Evolutionary conservation across 2,113 vertebrate species (phyloP), one percentile per base, ranked within the genome.

Genomic region (Pelecanoides urinatrix): DNA sequence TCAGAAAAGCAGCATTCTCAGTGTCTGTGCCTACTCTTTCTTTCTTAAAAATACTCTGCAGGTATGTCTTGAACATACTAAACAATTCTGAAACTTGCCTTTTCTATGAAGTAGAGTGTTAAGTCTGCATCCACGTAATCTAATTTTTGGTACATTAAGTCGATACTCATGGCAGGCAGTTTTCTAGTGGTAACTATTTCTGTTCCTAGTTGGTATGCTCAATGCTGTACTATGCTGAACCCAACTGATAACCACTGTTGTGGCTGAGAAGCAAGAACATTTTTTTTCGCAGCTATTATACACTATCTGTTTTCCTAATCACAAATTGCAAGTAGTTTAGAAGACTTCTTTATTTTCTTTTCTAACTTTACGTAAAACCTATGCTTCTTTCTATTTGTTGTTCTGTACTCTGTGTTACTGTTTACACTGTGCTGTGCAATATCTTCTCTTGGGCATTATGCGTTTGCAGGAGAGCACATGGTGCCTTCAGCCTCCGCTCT

Each of bases 381-480:
- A 0, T 65, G 21, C 0, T 53, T 30, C 53, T 49, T n/a, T 15
- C 26, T n/a, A 1, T 44, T 40, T 74, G 59, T n/a, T 32, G 49
- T 52, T 13, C 30, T 38, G 44, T 29, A 4, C 34, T 26, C 13
- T 59, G 13, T 40, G 26, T 32, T 42, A 1, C 1, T 32, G 3
- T 61, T 50, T 13, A 18, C 34, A 6, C 50, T 59, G 7, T 70
- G 78, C 66, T 44, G 29, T 56, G 47, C 30, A 21, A 5, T 13
- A 7, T 13, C 16, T 59, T 11, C 2, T 38, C 44, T 52, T 2
- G 4, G 29, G 74, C 36, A 25, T 29, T 59, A 32, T 4, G 40
- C 21, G 21, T 55, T 1, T 21, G 55, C 23, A 62, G 9, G 42
- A 67, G 50, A 79, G 36, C 34, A 1, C 36, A 4, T 0, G 3